Evolutionary conservation across 2,888 invertebrate species (phyloP), one percentile per base, ranked within the genome.

Genomic region (Pantelozetes paolii): DNA sequence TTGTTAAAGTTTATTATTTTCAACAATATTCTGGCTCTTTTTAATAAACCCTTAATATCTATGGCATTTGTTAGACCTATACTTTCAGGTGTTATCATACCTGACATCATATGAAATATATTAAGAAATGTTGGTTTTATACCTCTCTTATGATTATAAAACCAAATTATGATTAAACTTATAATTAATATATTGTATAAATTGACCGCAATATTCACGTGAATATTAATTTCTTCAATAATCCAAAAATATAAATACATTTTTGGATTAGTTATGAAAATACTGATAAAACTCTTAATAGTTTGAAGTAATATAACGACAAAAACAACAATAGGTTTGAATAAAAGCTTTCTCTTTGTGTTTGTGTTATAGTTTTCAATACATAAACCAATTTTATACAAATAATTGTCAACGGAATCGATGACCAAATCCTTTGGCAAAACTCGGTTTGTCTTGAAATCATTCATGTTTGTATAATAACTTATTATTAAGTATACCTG

Each of bases 101-200:
- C 62, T 0, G 62, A 62, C 62, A 62, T 62, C 62, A 62, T 62
- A n/a, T 62, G 32, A 32, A 62, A 62, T 13, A 62, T 2, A 18
- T 20, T 15, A 32, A 62, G 36, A 62, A 32, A 62, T 62, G 62
- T 32, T 18, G 62, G 62, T 32, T 62, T 62, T 62, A 62, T 62
- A 32, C 32, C 30, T 30, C 32, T 62, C 18, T 28, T 62, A 9
- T 62, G 28, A 18, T 62, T 62, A 18, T 62, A 62, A 15, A 13
- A 62, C 9, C 32, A 36, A 32, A 62, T 62, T 1, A 59, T 1
- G 2, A 18, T 2, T 62, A 28, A 18, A 13, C 9, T 45, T 15
- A 45, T 18, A 23, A 11, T 36, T 36, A 9, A 36, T 9, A 36
- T 50, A 20, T n/a, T 5, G 20, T 18, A 18, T 20, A 50, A 20